These are phyloP conservation scores for Aurelia sp. DNA, from an alignment of 30 jellyfish, hydroid and myxozoan species.

Conservation along the genomic window DNA sequence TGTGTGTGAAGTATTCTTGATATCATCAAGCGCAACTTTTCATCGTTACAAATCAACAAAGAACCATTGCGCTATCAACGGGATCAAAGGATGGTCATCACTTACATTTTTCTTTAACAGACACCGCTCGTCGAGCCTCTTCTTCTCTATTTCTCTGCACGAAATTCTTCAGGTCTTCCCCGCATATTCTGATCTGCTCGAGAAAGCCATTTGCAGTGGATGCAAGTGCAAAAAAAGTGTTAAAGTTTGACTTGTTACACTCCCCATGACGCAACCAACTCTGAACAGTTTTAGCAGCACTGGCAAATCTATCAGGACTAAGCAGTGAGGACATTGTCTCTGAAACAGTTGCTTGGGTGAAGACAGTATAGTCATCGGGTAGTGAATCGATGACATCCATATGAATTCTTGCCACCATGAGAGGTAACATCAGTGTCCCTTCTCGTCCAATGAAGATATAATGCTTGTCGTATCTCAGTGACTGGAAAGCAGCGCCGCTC, in stretches of 20 bases:
- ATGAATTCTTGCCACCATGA: neutral
- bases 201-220: conserved; percentile 13
- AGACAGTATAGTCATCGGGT: neutral
- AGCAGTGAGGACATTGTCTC: neutral
- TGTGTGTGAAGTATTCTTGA: too few relatives aligned
- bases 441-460: conserved; percentile 1
- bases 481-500: neutral
- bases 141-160: neutral
- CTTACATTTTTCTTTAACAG: neutral
- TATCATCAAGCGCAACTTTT: too few relatives aligned
- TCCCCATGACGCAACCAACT: conserved; percentile 9
- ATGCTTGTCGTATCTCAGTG: conserved; percentile 3
- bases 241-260: neutral
- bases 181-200: neutral
- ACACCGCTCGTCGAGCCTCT: neutral
- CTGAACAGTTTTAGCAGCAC: neutral
- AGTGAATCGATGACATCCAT: neutral
- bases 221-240: neutral
- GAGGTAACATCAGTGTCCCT: conserved; percentile 2
- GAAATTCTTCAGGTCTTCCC: neutral
- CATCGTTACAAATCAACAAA: too few relatives aligned
- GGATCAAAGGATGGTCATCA: neutral
- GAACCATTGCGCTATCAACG: too few relatives aligned
- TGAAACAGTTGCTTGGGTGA: neutral
- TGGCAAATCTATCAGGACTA: neutral